A percentile compares a stretch with the other conserved stretches of the same genome.
phyloP scores from a whole-genome alignment of 2,888 invertebrate species.

The Diaphora mendica region DNA sequence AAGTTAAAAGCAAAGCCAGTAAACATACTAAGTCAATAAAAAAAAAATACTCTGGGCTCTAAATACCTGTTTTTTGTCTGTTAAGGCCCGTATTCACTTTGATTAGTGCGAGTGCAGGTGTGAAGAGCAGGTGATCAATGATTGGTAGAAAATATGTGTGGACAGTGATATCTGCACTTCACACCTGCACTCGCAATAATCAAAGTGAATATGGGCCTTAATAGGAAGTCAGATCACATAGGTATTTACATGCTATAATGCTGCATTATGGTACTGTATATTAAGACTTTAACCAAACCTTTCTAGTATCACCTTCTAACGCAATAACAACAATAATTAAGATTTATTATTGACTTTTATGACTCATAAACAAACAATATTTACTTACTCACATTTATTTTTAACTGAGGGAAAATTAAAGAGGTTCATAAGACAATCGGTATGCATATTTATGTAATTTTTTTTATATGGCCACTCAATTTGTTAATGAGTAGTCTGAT shows the following conservation, averaged over 20 bases:
- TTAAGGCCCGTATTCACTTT: too few relatives aligned
- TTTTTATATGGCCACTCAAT: too few relatives aligned
- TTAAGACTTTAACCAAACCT: background rate
- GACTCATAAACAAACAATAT: background rate
- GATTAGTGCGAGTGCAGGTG: too few relatives aligned
- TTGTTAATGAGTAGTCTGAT: background rate
- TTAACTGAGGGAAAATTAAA: background rate
- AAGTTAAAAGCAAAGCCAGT: too few relatives aligned
- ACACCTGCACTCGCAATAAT: too few relatives aligned
- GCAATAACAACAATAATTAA: background rate
- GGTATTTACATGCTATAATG: background rate
- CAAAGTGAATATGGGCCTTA: too few relatives aligned
- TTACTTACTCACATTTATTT: background rate
- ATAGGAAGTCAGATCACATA: background rate
- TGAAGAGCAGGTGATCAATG: too few relatives aligned
- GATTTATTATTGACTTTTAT: background rate
- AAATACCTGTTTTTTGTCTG: background rate
- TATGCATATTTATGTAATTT: background rate
- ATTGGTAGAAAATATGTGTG: too few relatives aligned
- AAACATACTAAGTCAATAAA: too few relatives aligned
- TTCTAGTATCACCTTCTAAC: background rate
- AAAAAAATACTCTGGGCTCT: background rate
- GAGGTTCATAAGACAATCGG: background rate
- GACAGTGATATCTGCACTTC: too few relatives aligned
- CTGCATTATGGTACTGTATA: background rate